Conservation (phyloP, 2,888 invertebrate genomes). For the Ectemnius cavifrons region DNA sequence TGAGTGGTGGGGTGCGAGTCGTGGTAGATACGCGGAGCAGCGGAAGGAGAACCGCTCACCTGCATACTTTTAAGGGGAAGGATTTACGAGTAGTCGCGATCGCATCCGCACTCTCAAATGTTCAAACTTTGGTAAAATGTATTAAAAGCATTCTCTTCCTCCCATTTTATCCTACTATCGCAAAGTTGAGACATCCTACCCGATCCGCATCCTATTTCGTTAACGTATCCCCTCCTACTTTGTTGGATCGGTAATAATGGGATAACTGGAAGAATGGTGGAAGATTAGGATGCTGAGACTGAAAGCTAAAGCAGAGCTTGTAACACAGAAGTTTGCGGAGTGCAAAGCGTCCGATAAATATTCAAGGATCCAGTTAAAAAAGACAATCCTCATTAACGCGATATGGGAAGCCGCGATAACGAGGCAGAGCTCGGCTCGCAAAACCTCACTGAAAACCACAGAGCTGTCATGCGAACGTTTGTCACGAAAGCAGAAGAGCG, state of each 20-base stretch:
- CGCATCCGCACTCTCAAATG: slow-evolving; percentile 48
- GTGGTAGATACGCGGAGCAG: slow-evolving; percentile 7
- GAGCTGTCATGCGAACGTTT: no score
- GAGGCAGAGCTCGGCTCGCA: not conserved
- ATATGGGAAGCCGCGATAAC: slow-evolving; percentile 2
- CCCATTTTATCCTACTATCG: slow-evolving; percentile 22
- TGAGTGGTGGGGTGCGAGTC: no score
- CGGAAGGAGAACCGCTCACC: slow-evolving; percentile 16
- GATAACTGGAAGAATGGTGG: not conserved
- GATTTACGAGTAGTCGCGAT: slow-evolving; percentile 52
- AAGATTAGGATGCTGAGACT: not conserved
- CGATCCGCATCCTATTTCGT: not conserved
- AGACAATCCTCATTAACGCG: not conserved
- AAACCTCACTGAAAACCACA: not conserved
- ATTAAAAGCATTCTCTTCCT: slow-evolving; percentile 66
- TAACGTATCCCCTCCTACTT: not conserved
- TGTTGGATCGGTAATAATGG: no score
- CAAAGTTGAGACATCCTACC: slow-evolving; percentile 50
- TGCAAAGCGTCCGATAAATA: not conserved
- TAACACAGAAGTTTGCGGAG: not conserved
- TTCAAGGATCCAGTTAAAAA: not conserved
- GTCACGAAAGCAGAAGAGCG: not conserved
- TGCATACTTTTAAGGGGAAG: slow-evolving; percentile 49
- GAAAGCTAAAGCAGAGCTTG: not conserved
- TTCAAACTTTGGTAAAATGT: slow-evolving; percentile 71